Evolutionary conservation across 2,797 vertebrate species (phyloP).

Genomic region (Scyliorhinus canicula): DNA sequence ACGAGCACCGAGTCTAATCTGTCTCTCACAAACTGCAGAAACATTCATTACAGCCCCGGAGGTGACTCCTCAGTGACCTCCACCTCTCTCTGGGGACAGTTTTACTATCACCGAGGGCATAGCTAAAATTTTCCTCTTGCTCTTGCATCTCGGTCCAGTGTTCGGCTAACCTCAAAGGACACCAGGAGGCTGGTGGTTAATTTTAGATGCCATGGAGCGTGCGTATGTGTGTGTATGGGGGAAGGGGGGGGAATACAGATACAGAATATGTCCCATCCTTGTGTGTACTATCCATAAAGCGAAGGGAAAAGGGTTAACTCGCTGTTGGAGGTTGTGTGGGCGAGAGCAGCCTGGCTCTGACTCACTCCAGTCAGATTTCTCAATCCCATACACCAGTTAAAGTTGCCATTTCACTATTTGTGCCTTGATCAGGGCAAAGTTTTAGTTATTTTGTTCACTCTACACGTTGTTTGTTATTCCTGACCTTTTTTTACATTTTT

Average conservation of each 20-base stretch:
- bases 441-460: not conserved
- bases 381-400: constrained; percentile 27
- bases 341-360: not conserved
- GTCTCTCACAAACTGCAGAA: constrained; percentile 42
- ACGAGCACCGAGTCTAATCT: not conserved
- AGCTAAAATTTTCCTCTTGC: constrained; percentile 20
- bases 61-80: constrained; percentile 28
- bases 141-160: constrained; percentile 9
- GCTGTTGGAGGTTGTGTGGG: not conserved
- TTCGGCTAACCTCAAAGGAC: constrained; percentile 41
- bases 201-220: constrained; percentile 34
- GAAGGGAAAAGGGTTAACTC: constrained; percentile 39
- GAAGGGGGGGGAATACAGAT: not conserved
- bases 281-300: constrained; percentile 33
- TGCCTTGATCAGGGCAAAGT: not conserved
- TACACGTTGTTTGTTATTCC: not conserved
- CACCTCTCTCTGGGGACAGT: constrained; percentile 20
- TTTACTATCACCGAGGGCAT: constrained; percentile 35
- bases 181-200: not conserved
- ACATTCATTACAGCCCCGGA: constrained; percentile 41
- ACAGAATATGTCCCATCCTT: not conserved
- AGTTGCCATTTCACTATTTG: not conserved
- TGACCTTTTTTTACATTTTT: constrained; percentile 32
- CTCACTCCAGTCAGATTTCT: constrained; percentile 26
- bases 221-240: constrained; percentile 29